Conservation (phyloP, 2,888 invertebrate genomes). For the Drosophila conformis region DNA sequence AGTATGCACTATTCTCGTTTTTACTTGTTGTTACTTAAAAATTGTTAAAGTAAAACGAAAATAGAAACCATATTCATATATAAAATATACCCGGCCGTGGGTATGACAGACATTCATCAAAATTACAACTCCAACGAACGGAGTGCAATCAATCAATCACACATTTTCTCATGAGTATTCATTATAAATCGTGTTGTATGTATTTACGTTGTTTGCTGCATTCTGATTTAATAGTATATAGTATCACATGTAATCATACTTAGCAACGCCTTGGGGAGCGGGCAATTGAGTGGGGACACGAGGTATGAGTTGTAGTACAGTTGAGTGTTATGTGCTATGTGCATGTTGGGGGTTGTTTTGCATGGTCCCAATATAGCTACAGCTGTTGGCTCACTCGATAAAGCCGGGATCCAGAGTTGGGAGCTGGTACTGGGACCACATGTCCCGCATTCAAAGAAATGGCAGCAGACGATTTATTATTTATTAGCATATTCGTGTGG, state of each 20-base stretch:
- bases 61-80: background rate
- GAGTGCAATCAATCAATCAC: slow-evolving; percentile 19
- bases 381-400: slow-evolving; percentile 2
- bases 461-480: slow-evolving; percentile 74
- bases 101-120: background rate
- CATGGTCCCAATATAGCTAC: background rate
- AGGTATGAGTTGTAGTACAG: slow-evolving; percentile 8
- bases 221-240: slow-evolving; percentile 22
- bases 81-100: background rate
- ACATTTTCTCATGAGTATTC: slow-evolving; percentile 31
- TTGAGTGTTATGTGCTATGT: slow-evolving; percentile 19
- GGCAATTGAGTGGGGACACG: background rate
- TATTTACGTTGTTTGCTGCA: slow-evolving; percentile 14
- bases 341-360: slow-evolving; percentile 20
- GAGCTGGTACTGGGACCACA: slow-evolving; percentile 16
- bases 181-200: slow-evolving; percentile 24
- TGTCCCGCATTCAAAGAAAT: slow-evolving; percentile 70
- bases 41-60: background rate
- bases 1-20: background rate
- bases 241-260: slow-evolving; percentile 29
- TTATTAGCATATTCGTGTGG: slow-evolving; percentile 74
- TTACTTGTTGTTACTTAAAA: background rate
- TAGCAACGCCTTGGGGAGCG: slow-evolving; percentile 10
- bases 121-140: background rate
- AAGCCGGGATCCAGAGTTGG: slow-evolving; percentile 1